A percentile compares a stretch with the other conserved stretches of the same genome.
phyloP scores from a whole-genome alignment of 2,797 vertebrate genomes.

The Hypotaenidia philippensis region DNA sequence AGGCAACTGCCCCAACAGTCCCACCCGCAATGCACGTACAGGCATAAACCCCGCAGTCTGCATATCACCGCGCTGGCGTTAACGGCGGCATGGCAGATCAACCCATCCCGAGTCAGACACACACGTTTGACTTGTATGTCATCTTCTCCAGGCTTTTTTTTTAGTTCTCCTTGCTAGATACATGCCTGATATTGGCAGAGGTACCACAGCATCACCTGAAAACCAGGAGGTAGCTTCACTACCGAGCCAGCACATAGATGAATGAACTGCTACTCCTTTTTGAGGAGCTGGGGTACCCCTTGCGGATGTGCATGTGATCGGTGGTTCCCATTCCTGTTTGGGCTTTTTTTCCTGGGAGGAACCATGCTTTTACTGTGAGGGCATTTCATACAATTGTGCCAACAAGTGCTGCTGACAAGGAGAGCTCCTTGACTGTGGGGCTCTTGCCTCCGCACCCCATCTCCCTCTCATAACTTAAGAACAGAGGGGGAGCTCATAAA shows the following conservation, averaged over 20 bases:
- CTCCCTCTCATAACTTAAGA: background rate
- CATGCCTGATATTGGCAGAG: background rate
- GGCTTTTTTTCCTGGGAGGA: background rate
- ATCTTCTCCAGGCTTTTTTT: background rate
- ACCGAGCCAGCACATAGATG: background rate
- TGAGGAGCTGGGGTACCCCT: background rate
- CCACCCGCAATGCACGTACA: background rate
- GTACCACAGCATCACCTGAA: background rate
- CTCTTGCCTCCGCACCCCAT: background rate
- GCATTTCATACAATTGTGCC: background rate
- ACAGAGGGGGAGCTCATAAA: background rate
- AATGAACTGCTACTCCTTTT: background rate
- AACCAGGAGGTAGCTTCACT: background rate
- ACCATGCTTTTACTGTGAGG: background rate
- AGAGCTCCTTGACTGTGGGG: background rate
- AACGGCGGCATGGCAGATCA: background rate
- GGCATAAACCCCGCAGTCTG: background rate
- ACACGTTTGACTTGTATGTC: background rate
- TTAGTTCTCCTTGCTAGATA: background rate
- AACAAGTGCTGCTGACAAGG: background rate
- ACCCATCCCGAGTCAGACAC: background rate
- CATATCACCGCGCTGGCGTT: fast-evolving
- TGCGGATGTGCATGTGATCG: background rate
- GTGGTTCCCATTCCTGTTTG: background rate
- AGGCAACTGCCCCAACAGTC: background rate